Base-by-base conservation (phyloP, 2,797 vertebrate genomes). In the Alfaro cultratus region DNA sequence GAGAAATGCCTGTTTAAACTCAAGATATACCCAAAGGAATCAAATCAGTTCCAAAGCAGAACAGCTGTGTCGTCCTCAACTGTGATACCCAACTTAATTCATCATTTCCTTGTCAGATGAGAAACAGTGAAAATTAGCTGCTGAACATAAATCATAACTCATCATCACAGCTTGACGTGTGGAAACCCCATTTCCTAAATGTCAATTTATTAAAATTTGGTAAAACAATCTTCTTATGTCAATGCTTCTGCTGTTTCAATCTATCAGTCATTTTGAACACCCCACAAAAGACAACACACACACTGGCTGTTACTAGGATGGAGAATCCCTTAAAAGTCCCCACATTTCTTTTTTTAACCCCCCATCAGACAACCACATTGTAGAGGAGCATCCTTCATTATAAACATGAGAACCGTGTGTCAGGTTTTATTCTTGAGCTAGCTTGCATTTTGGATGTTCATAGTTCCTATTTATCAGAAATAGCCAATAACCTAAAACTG, bases 1-100 rank as follows among this genome's bases (percentile, higher is more conserved):
- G 83, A 91, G 74, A 84, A 92, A 86, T 83, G 79, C 79, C 90
- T 75, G 83, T 78, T 92, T 78, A 86, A 77, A 80, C 87, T 15
- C 6, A 71, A 84, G 79, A 87, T 80, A 86, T 29, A 82, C 82
- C 76, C 72, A 85, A 78, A 79, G 75, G 81, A 87, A 79, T 53
- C 79, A 80, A 76, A 89, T 43, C 23, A 80, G 60, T 73, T 78
- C 36, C 49, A 31, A 75, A 74, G 1, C 15, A 41, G 67, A 86
- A 85, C 77, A 74, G 76, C 67, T 81, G 72, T 79, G 75, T 41
- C 1, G 4, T 60, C 68, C 76, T 68, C 34, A 72, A 79, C 81
- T 77, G 79, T 43, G 57, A 78, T 29, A 36, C 78, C 39, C 16
- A 53, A 81, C 72, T 79, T 81, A 74, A 89, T 85, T 80, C 36